Base-by-base conservation (phyloP, 2,113 vertebrate genomes). In the Phoxinus phoxinus region DNA sequence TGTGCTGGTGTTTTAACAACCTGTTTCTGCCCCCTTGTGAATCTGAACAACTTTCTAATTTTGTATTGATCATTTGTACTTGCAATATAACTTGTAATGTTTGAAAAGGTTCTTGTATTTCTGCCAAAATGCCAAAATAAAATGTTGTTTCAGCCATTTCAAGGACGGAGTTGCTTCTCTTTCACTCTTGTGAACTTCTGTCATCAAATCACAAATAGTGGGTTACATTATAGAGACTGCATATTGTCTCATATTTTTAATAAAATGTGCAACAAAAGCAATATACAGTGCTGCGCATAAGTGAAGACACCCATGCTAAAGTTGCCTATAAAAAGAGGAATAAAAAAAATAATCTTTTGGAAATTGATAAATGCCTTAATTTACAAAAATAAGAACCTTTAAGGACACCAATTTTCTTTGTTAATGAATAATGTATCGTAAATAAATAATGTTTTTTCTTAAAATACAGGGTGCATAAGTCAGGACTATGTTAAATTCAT, bases 1-100 rank as follows among this genome's bases (percentile, higher is more conserved):
- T 73, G 91, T 91, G 93, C 91, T 88, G 74, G 87, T 86, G 84
- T 89, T 88, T 86, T 44, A 71, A 63, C 35, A 84, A 83, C 23
- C 71, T 81, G 32, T 79, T 86, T 84, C 58, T 63, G 78, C 87
- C 80, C 89, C 90, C 89, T 92, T 89, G 91, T 71, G 84, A 84
- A 91, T 91, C 92, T 84, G 25, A 87, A 90, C 89, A 89, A 93
- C 88, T 93, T 94, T 92, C 84, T 91, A 92, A 86, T 95, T 95
- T 95, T 95, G 89, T 95, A 95, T 94, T 86, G 87, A 92, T 90
- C 86, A 93, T 94, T 95, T 95, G 94, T 95, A 95, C 93, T 93
- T 94, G 94, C 94, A 92, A 90, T 89, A 92, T 91, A 93, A 90
- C 90, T 91, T 90, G 81, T 83, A 83, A 56, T 58, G 81, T 83